Conservation (phyloP, 2,797 vertebrate genomes). For the Tympanoctomys barrerae region DNA sequence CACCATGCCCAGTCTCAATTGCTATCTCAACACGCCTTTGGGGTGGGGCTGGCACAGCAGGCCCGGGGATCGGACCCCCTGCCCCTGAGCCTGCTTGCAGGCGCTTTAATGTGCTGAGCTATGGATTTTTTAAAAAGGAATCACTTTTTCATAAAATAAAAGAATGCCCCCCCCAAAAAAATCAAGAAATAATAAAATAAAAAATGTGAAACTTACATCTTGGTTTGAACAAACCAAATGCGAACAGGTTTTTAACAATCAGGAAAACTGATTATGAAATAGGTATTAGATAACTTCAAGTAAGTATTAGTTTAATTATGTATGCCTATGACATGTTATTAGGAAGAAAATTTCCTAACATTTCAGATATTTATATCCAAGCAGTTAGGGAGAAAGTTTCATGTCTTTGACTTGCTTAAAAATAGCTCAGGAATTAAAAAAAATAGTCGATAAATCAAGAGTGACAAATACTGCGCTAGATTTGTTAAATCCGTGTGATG, state of each 20-base stretch:
- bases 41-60: no score
- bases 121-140: not conserved
- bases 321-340: not conserved
- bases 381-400: not conserved
- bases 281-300: slow-evolving; percentile 9
- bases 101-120: no score
- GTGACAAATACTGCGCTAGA: not conserved
- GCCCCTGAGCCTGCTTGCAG: no score
- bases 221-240: not conserved
- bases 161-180: not conserved
- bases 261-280: slow-evolving; percentile 14
- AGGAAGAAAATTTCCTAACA: not conserved
- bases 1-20: no score
- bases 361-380: slow-evolving; percentile 11
- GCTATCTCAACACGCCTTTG: no score
- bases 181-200: slow-evolving; percentile 35
- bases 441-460: not conserved
- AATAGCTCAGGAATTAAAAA: not conserved
- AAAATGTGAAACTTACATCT: not conserved
- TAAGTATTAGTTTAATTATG: not conserved
- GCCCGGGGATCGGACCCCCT: no score
- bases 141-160: not conserved
- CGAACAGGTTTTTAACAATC: not conserved
- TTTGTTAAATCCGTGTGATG: not conserved
- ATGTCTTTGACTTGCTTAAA: slow-evolving; percentile 15